phyloP scores from a whole-genome alignment of 2,797 vertebrate species.

The Sebastolobus alascanus region DNA sequence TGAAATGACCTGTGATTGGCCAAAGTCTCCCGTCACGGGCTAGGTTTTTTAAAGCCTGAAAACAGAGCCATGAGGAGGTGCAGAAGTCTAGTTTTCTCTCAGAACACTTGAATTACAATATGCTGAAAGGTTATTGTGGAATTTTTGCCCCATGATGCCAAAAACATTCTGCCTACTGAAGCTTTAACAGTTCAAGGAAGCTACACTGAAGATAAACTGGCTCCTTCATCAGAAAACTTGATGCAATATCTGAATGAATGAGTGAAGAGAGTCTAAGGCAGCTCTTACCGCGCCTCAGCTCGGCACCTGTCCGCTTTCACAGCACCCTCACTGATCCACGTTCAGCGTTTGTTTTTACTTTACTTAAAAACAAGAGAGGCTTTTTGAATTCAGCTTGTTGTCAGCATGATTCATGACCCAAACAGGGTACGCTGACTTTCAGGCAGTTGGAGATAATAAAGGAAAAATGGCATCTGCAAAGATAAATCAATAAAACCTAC shows the following conservation, averaged over 20 bases:
- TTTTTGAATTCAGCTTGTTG: slow-evolving; percentile 38
- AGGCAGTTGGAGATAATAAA: slow-evolving; percentile 15
- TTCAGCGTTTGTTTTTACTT: slow-evolving; percentile 59
- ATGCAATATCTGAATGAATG: slow-evolving; percentile 13
- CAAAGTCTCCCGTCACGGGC: no score
- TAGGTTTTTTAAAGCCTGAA: no score
- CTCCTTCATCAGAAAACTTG: slow-evolving; percentile 19
- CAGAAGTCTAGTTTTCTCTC: no score
- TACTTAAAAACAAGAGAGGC: slow-evolving; percentile 45
- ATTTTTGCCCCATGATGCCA: no score
- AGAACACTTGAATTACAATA: no score
- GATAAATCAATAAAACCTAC: slow-evolving; percentile 54
- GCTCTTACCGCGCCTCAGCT: slow-evolving; percentile 23
- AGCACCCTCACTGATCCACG: slow-evolving; percentile 44
- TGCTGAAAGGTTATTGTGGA: no score
- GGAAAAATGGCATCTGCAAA: slow-evolving; percentile 31
- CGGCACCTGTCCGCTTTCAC: slow-evolving; percentile 56
- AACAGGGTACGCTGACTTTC: slow-evolving; percentile 42
- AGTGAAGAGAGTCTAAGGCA: no score
- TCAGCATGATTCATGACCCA: slow-evolving; percentile 40
- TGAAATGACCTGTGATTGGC: no score
- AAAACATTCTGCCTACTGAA: no score
- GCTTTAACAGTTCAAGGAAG: slow-evolving; percentile 21
- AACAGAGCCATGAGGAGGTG: no score
- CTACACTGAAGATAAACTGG: neutral